These are phyloP conservation scores for Rhinichthys osculus DNA, from an alignment of 2,797 vertebrate species.

Conservation along the genomic window DNA sequence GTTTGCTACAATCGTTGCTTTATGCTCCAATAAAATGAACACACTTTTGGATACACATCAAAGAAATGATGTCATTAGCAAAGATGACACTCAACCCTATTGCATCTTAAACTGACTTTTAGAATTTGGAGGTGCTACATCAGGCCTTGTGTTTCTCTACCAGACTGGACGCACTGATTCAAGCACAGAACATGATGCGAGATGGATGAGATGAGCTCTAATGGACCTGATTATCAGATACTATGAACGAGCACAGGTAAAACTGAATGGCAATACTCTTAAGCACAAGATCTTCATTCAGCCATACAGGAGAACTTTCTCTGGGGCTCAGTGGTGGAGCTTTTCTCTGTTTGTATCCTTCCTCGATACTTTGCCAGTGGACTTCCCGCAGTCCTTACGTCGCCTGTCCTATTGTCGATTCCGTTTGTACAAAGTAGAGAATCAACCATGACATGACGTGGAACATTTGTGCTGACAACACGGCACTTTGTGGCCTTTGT, in stretches of 20 bases:
- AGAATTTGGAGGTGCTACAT: background rate
- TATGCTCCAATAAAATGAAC: constrained; percentile 16
- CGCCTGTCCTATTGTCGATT: constrained; percentile 47
- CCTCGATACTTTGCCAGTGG: constrained; percentile 28
- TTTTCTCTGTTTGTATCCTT: constrained; percentile 44
- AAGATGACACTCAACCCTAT: constrained; percentile 1
- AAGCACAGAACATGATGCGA: constrained; percentile 9
- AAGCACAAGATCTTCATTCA: constrained; percentile 41
- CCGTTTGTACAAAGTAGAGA: constrained; percentile 57
- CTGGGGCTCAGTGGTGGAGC: constrained; percentile 1
- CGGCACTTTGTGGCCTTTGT: constrained; percentile 53
- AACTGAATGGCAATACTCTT: constrained; percentile 35
- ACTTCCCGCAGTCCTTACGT: constrained; percentile 26
- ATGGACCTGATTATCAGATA: constrained; percentile 28
- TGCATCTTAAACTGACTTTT: constrained; percentile 7
- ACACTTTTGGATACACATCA: background rate
- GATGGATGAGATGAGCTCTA: constrained; percentile 1
- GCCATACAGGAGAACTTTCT: constrained; percentile 16
- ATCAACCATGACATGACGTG: constrained; percentile 50
- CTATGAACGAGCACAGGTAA: constrained; percentile 10
- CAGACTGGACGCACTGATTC: constrained; percentile 1
- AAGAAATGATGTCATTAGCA: constrained; percentile 10
- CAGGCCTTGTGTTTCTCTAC: constrained; percentile 15
- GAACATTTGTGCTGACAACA: constrained; percentile 54
- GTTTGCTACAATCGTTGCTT: constrained; percentile 26